Percentiles rank a stretch among this genome's conserved stretches.
Conservation (phyloP, 2,888 invertebrate species). For the Eristalinus aeneus region DNA sequence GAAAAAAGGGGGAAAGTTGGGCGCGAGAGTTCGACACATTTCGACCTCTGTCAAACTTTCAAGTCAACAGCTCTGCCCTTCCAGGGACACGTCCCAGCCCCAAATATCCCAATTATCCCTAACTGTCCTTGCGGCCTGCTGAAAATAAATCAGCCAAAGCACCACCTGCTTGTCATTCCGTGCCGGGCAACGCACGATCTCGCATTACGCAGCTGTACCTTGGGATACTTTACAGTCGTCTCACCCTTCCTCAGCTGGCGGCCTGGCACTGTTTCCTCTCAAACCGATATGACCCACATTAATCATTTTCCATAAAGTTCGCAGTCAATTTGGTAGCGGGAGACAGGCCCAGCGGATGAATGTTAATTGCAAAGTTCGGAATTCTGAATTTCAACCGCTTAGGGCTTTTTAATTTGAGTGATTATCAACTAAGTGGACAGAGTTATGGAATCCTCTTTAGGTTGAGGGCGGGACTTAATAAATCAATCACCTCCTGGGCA, state of each 20-base stretch:
- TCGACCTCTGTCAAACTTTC: neutral
- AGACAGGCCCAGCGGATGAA: neutral
- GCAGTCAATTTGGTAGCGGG: conserved; percentile 4
- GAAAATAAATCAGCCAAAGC: neutral
- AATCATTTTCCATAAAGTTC: conserved; percentile 7
- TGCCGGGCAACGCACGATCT: neutral
- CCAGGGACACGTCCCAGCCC: neutral
- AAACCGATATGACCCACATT: conserved; percentile 10
- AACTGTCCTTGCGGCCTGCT: neutral
- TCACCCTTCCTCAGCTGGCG: neutral
- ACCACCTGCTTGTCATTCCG: neutral
- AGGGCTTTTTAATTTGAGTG: conserved; percentile 7
- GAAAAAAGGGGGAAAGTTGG: neutral
- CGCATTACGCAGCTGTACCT: neutral
- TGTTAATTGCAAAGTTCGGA: conserved; percentile 24
- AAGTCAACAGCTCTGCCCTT: neutral
- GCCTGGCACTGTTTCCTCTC: neutral
- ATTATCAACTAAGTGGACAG: conserved; percentile 5
- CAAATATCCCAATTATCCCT: neutral
- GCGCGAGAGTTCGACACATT: neutral
- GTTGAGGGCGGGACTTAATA: conserved; percentile 6
- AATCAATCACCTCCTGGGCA: conserved; percentile 17
- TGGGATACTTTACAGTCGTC: neutral
- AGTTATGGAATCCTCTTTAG: neutral
- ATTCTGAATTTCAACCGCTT: neutral